Conservation (phyloP, 2,888 invertebrate species). For the Dastarcus helophoroides region DNA sequence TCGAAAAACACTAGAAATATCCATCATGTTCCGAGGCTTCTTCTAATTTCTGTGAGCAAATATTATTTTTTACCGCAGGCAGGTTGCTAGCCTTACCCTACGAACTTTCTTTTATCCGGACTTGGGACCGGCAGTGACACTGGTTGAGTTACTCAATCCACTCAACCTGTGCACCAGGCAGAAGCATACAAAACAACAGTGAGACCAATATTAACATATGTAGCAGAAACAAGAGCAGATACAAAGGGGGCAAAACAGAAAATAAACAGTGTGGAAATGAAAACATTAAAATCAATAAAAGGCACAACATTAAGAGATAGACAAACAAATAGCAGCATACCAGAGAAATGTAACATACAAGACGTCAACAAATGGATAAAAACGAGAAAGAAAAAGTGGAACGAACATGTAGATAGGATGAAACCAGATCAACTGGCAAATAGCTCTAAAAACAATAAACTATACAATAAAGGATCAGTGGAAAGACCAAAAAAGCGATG, state of each 20-base stretch:
- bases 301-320: slow-evolving; percentile 1
- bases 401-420: slow-evolving; percentile 1
- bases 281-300: slow-evolving; percentile 2
- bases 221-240: background rate
- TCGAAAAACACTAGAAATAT: no score
- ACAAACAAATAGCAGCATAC: no score
- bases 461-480: background rate
- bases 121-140: no score
- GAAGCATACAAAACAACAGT: background rate
- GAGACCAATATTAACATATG: background rate
- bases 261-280: slow-evolving; percentile 4
- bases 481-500: slow-evolving; percentile 2
- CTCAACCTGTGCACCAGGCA: no score
- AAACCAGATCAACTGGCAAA: background rate
- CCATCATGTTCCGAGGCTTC: no score
- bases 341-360: slow-evolving; percentile 2
- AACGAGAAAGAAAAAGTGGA: slow-evolving; percentile 1
- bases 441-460: slow-evolving; percentile 1
- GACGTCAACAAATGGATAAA: slow-evolving; percentile 2
- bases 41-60: no score
- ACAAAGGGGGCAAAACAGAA: slow-evolving; percentile 1
- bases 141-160: no score
- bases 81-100: no score
- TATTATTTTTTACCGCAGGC: no score
- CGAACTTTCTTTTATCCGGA: no score